These are phyloP conservation scores for Sphaerolaimus hirsutus DNA, from an alignment of 2,888 invertebrate species.

Conservation along the genomic window DNA sequence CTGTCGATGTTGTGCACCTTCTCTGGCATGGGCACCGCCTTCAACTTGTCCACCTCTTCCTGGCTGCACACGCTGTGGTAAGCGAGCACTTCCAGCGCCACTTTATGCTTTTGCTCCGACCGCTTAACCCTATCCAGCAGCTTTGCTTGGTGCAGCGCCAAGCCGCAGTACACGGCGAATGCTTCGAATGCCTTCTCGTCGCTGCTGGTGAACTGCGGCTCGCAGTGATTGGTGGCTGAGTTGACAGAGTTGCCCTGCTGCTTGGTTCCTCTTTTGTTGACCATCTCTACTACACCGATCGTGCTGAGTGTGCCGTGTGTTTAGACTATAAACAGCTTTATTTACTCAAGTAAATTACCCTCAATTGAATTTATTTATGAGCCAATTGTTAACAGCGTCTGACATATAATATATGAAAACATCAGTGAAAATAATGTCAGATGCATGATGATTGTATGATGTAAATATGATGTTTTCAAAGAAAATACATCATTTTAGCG, in stretches of 20 bases:
- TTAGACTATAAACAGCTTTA: no score
- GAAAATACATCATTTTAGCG: no score
- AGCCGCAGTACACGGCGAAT: conserved; percentile 58
- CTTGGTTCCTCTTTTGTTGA: no score
- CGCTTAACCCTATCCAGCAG: conserved; percentile 45
- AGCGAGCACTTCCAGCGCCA: conserved; percentile 55
- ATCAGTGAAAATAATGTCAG: no score
- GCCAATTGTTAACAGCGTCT: no score
- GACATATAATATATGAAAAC: no score
- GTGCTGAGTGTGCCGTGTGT: no score
- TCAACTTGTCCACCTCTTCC: conserved; percentile 38
- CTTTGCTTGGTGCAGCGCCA: conserved; percentile 60
- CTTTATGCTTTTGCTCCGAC: conserved; percentile 53
- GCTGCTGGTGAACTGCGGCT: conserved; percentile 35
- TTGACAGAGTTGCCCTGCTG: no score
- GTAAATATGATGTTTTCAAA: no score
- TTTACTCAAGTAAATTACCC: no score
- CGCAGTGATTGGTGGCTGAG: conserved; percentile 7
- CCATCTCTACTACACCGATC: conserved; percentile 69
- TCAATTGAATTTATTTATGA: no score
- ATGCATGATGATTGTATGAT: no score
- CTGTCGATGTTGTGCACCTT: conserved; percentile 16
- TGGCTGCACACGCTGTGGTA: conserved; percentile 52
- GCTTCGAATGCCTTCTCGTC: conserved; percentile 59
- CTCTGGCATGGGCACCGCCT: conserved; percentile 13